Percentiles rank a stretch among this genome's conserved stretches.
These are phyloP conservation scores for Exephanes ischioxanthus DNA, from an alignment of 2,888 invertebrate species.

Conservation along the genomic window DNA sequence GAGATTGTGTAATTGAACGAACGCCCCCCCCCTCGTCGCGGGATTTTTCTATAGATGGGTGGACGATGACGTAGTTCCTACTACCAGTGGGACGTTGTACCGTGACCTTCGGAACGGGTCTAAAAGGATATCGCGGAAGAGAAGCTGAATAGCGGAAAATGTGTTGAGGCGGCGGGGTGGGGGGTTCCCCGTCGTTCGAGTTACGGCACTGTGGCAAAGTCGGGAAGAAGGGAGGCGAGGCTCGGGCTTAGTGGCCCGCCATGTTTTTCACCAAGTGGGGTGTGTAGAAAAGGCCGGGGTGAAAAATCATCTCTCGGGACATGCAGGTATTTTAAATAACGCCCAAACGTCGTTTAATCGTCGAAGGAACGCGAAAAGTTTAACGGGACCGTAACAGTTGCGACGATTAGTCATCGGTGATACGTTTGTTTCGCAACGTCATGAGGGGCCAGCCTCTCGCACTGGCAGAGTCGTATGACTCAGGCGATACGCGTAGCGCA, in stretches of 20 bases:
- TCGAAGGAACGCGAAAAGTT: neutral
- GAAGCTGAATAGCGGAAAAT: conserved; percentile 19
- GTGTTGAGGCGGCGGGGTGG: neutral
- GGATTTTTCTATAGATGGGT: conserved; percentile 2
- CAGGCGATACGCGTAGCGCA: conserved; percentile 77
- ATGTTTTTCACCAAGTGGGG: conserved; percentile 93
- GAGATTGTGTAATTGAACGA: conserved; percentile 22
- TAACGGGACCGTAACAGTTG: neutral
- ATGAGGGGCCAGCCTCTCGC: conserved; percentile 64
- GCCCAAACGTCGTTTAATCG: neutral
- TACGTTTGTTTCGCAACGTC: conserved; percentile 79
- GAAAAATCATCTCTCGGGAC: conserved; percentile 85
- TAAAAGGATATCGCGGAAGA: conserved; percentile 37
- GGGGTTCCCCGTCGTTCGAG: neutral
- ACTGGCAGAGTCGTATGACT: conserved; percentile 77
- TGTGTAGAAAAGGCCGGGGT: conserved; percentile 86
- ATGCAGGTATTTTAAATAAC: conserved; percentile 82
- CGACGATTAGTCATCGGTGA: conserved; percentile 2
- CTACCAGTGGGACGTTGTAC: conserved; percentile 7
- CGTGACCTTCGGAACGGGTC: conserved; percentile 35
- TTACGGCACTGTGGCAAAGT: conserved; percentile 62
- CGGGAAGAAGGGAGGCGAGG: conserved; percentile 72
- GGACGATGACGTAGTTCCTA: conserved; percentile 33
- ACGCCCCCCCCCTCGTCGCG: neutral
- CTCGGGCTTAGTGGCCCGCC: conserved; percentile 86